A percentile compares a stretch with the other conserved stretches of the same genome.
phyloP scores from a whole-genome alignment of 37 sponge, comb jelly and placozoan species.

The Aphrocallistes beatrix region DNA sequence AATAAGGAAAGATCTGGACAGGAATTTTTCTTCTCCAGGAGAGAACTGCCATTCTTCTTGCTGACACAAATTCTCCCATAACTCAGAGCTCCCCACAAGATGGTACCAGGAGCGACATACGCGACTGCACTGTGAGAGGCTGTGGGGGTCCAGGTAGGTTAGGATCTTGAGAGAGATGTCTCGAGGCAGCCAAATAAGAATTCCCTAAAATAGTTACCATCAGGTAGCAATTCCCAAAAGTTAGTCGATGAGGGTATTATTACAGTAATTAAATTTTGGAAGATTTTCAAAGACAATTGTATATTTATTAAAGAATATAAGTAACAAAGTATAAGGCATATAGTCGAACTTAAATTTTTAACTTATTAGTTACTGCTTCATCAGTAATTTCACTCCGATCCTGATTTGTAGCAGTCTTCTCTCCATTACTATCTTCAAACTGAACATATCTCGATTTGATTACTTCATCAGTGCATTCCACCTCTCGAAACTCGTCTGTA shows the following conservation, averaged over 20 bases:
- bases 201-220: constrained; percentile 51
- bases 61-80: constrained; percentile 56
- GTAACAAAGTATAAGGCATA: too few species aligned
- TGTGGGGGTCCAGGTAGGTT: constrained; percentile 58
- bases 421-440: not conserved
- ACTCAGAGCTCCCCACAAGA: constrained; percentile 26
- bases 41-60: constrained; percentile 51
- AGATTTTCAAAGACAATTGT: too few species aligned
- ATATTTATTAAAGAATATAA: too few species aligned
- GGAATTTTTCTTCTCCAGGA: not conserved
- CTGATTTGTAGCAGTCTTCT: too few species aligned
- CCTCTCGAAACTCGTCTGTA: not conserved
- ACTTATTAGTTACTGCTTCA: too few species aligned
- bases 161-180: constrained; percentile 47
- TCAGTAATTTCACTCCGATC: too few species aligned
- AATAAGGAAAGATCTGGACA: not conserved
- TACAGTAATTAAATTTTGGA: too few species aligned
- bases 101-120: constrained; percentile 52
- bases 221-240: not conserved
- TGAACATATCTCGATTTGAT: not conserved
- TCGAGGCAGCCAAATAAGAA: constrained; percentile 89
- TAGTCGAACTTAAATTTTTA: too few species aligned
- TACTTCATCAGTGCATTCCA: not conserved
- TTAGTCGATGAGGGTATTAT: not conserved
- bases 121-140: constrained; percentile 6